Evolutionary conservation across 2,888 invertebrate species (phyloP).

Genomic region (Idaea dimidiata): DNA sequence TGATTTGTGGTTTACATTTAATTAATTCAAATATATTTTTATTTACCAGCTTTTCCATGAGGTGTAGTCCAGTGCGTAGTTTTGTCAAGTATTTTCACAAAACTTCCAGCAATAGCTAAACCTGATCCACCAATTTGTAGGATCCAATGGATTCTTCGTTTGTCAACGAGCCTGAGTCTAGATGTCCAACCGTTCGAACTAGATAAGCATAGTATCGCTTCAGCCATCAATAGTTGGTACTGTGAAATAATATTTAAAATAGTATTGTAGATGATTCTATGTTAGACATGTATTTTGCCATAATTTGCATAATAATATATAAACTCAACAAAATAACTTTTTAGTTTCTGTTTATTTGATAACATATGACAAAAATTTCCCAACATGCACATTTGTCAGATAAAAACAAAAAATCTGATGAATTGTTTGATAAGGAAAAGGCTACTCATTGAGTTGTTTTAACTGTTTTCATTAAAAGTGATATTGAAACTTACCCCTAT

Average conservation of each 20-base stretch:
- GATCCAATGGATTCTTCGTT: slow-evolving; percentile 46
- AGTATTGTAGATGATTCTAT: no score
- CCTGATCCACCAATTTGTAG: slow-evolving; percentile 44
- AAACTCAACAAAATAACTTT: neutral
- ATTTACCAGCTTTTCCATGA: slow-evolving; percentile 49
- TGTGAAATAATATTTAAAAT: slow-evolving; percentile 29
- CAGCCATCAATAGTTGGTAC: slow-evolving; percentile 55
- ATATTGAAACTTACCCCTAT: slow-evolving; percentile 51
- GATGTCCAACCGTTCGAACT: slow-evolving; percentile 48
- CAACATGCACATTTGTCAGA: neutral
- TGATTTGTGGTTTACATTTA: neutral
- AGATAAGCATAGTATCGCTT: slow-evolving; percentile 45
- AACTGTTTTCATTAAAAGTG: neutral
- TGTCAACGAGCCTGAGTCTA: slow-evolving; percentile 36
- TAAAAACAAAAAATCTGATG: neutral
- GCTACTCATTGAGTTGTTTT: neutral
- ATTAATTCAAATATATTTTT: neutral
- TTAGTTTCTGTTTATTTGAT: neutral
- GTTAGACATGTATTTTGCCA: no score
- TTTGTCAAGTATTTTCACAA: slow-evolving; percentile 43
- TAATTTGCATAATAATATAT: no score
- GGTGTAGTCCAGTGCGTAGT: slow-evolving; percentile 38
- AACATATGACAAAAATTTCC: neutral
- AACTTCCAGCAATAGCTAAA: slow-evolving; percentile 45
- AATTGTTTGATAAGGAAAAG: neutral